Base-by-base conservation (phyloP, 1,140 invertebrate species). In the Trichogramma pretiosum region DNA sequence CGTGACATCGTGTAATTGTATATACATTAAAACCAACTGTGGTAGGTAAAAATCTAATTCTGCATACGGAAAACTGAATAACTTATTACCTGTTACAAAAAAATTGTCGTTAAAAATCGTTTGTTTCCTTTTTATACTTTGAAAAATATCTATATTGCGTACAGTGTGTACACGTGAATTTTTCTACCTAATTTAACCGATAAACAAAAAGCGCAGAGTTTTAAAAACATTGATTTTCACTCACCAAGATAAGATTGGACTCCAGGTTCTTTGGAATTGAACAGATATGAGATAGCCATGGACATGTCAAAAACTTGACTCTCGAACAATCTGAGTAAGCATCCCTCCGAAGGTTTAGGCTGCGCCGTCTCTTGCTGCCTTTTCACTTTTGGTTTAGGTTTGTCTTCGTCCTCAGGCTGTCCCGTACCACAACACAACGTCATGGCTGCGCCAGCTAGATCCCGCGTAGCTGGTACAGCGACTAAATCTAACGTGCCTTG, bases 31-130 rank as follows among this genome's bases (percentile, higher is more conserved):
- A 55, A 98, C 85, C 59, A 99, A 68, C 70, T 99, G 95, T 32
- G 95, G 95, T 60, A 99, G 78, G 74, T 97, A 99, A 68, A 98
- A 95, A 73, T 99, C 94, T 26, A 98, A 90, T 54, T 97, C 89
- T 52, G 78, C 75, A 63, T 92, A 79, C 21, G 83, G 80, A 72
- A 98, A 98, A 71, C 85, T 93, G 70, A 98, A 98, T 69, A 99
- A 81, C 70, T 91, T 89, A 74, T 98, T 97, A 49, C 83, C 85
- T 84, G 62, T 37, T 75, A 74, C 48, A 19, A 21, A 24, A 33
- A 30, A 21, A 19, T 19, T 43, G n/a, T 13, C 18, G 16, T 32
- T 43, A 19, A 16, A 32, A 33, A 43, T 40, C 4, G 36, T 22
- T 21, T 14, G n/a, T 19, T 24, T 40, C 11, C 24, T 19, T 24